Base-by-base conservation (phyloP, 1,140 invertebrate species). In the Pseudomyrmex flavicornis region DNA sequence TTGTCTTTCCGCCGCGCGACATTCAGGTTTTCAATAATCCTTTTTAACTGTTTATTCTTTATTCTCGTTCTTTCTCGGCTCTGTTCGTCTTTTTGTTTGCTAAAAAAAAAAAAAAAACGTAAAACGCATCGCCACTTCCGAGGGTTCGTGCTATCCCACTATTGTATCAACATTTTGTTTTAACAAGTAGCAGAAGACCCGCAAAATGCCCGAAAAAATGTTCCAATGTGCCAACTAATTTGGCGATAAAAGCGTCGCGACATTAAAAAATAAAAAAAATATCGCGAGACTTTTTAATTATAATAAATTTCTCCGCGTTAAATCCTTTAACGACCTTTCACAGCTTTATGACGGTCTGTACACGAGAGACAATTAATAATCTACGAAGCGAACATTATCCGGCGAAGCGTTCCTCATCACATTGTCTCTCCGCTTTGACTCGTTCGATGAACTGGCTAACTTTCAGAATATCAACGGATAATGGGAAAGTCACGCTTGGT, bases 401-500 rank as follows among this genome's bases (percentile, higher is more conserved):
- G 12, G n/a, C 12, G 10, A 13, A 2, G 5, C 46, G 7, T 50
- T 35, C 66, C 10, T 20, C 54, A 10, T 15, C 17, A 35, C 20
- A 17, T 13, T 58, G 15, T 12, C 35, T 46, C 50, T 56, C 20
- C 22, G 44, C 44, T 48, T 48, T 58, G 54, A 70, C 52, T 79
- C 54, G 63, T 77, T 50, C 17, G 52, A 48, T 52, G 54, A 66
- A 85, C 17, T 22, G 52, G 52, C 58, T 52, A 56, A 84, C 54
- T 69, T 76, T n/a, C 12, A 13, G 75, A 69, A 84, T 50, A 69
- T 61, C 59, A 65, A 66, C 59, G 79, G 35, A 61, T 68, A 75
- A 86, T 69, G 69, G 69, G 80, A 83, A 84, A 72, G 82, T 85
- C 72, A 69, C 54, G 54, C 35, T 20, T 35, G 20, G 8, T 12